Evolutionary conservation across 2,888 invertebrate species (phyloP), one percentile per base, ranked within the genome.

Genomic region (Nephrotoma flavescens): DNA sequence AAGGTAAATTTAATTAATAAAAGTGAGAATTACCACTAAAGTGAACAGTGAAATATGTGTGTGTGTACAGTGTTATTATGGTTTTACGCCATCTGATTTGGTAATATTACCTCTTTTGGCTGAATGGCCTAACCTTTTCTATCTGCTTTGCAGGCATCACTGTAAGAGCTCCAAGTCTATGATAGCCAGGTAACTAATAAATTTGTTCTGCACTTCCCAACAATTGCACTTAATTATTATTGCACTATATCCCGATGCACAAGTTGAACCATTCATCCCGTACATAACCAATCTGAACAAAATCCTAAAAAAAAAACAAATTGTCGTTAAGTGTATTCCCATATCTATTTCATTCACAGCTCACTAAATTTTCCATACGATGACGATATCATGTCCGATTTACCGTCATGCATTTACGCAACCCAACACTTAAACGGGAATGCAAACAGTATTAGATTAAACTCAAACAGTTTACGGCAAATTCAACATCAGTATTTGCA

Each of bases 371-470:
- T 91, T 87, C 92, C 91, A 87, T 92, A 91, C 86, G 92, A 91
- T 71, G 91, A 91, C 87, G 94, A 95, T 90, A 91, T 94, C 89
- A 93, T 95, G 12, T 92, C 94, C 4, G 96, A 97, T 89, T 92
- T 97, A 88, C 96, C 96, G 0, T 96, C 96, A 71, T 97, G 97
- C 91, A 95, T 96, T 87, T 97, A 96, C 91, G 96, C 91, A 89
- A 95, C 92, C 87, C 93, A 91, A 89, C 93, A 89, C 90, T 86
- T 89, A 89, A 92, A 87, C 83, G 86, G 86, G 92, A 87, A 89
- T n/a, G 88, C 88, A 3, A 89, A 88, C 86, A 88, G 89, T 87
- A 87, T 91, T 44, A 90, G 91, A 41, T 88, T 91, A 83, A 90
- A 89, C 85, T 89, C 90, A 12, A 91, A 89, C 84, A 91, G 90